phyloP scores from a whole-genome alignment of 2,797 vertebrate genomes.

The Microhierax caerulescens region DNA sequence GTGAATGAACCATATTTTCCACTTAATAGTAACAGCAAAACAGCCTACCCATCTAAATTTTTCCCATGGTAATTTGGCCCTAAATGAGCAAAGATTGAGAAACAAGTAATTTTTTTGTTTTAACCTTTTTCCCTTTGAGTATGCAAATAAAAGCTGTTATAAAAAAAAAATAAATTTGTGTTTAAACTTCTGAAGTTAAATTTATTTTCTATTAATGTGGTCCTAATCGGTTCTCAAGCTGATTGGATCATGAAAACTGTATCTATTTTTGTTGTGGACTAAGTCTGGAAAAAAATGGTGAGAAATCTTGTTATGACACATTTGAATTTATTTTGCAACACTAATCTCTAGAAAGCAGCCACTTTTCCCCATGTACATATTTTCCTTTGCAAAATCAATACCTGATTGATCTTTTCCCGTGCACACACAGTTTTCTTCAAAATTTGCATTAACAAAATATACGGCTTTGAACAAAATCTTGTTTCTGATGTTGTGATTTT shows the following conservation, averaged over 20 bases:
- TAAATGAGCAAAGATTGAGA: not conserved
- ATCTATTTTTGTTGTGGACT: not conserved
- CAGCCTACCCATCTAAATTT: not conserved
- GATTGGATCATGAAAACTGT: not conserved
- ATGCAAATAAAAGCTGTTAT: not conserved
- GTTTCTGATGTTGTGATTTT: not conserved
- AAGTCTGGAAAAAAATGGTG: not conserved
- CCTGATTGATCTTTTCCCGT: not conserved
- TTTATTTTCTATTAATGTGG: not conserved
- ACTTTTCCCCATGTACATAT: not conserved
- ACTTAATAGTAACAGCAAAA: not conserved
- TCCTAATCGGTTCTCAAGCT: not conserved
- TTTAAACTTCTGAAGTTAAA: not conserved
- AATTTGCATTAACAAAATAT: not conserved
- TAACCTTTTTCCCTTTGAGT: not conserved
- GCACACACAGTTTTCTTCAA: not conserved
- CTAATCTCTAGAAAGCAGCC: not conserved
- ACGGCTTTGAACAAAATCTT: not conserved
- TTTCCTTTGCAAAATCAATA: not conserved
- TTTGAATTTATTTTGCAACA: not conserved
- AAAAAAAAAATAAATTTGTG: not conserved
- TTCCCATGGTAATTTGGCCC: constrained; percentile 4
- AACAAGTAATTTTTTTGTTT: not conserved
- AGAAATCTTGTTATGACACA: not conserved
- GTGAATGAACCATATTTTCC: constrained; percentile 15